Conservation (phyloP, 2,797 vertebrate species). For the Taeniopygia guttata region DNA sequence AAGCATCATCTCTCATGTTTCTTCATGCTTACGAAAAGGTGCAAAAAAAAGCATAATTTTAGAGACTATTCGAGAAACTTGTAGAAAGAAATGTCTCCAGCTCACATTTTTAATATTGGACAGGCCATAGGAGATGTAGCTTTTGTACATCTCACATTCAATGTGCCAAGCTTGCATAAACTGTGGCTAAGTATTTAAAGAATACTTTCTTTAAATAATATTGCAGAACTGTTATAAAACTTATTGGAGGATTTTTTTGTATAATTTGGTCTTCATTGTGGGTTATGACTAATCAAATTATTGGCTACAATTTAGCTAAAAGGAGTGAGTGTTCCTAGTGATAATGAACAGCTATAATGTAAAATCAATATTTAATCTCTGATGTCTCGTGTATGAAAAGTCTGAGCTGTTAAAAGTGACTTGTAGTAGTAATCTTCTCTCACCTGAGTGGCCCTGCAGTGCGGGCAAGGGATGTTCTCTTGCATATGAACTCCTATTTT, state of each 20-base stretch:
- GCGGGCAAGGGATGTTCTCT: not conserved
- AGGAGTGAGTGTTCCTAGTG: not conserved
- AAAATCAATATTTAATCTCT: constrained; percentile 64
- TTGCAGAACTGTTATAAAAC: not conserved
- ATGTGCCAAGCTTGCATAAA: not conserved
- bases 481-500: not conserved
- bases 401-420: not conserved
- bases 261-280: not conserved
- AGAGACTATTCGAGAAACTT: not conserved
- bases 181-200: not conserved
- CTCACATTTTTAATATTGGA: not conserved
- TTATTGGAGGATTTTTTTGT: not conserved
- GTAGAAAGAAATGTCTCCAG: not conserved
- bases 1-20: not conserved
- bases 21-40: not conserved
- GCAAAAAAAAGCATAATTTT: not conserved
- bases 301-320: not conserved
- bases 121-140: not conserved
- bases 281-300: constrained; percentile 37
- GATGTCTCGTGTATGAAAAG: not conserved
- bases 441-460: not conserved
- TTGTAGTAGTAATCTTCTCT: not conserved
- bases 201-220: too few species aligned
- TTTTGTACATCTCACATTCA: not conserved
- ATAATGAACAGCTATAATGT: constrained; percentile 31